phyloP scores from a whole-genome alignment of 2,113 vertebrate genomes.

The Poeciliopsis retropinna region DNA sequence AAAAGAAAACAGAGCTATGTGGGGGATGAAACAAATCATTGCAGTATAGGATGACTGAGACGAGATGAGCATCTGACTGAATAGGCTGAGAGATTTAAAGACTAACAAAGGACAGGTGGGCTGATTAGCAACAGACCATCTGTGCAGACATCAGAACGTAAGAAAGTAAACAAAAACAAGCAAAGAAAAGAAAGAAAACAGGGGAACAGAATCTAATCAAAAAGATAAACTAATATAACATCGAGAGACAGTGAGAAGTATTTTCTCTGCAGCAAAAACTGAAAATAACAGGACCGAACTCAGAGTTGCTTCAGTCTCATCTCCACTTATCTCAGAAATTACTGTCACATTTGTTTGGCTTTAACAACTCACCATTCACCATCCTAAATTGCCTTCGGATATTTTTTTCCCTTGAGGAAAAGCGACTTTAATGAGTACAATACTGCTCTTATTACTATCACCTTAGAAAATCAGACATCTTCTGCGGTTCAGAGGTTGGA shows the following conservation, averaged over 20 bases:
- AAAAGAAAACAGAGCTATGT: background rate
- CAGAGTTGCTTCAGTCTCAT: background rate
- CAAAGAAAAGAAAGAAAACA: background rate
- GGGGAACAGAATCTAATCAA: background rate
- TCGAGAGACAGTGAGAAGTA: background rate
- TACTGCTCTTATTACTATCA: background rate
- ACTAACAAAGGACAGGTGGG: background rate
- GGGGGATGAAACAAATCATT: background rate
- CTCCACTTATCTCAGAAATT: background rate
- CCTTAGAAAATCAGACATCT: accelerated
- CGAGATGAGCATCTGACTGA: background rate
- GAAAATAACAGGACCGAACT: background rate
- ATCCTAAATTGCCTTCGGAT: background rate
- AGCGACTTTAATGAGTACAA: slow-evolving; percentile 4
- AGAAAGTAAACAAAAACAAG: background rate
- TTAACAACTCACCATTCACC: background rate
- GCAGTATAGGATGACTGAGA: background rate
- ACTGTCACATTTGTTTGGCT: background rate
- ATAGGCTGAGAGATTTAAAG: background rate
- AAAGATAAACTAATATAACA: background rate
- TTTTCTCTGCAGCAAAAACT: background rate
- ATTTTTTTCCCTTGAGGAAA: background rate
- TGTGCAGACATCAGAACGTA: background rate
- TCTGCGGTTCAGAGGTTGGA: background rate
- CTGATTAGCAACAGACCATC: background rate